Percentiles rank a stretch among this genome's conserved stretches.
Conservation (phyloP, 1,140 invertebrate genomes). For the Metaphire vulgaris region DNA sequence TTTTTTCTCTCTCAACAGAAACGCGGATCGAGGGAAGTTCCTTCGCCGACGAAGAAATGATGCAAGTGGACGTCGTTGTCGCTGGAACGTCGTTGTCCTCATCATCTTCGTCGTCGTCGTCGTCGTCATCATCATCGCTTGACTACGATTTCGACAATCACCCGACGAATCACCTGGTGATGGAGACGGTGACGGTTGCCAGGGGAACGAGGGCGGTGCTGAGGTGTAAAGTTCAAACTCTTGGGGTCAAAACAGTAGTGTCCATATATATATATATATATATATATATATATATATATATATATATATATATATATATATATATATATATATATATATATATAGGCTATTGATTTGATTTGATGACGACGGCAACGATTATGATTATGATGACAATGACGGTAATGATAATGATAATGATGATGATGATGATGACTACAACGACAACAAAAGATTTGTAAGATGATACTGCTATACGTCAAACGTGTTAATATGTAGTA, state of each 20-base stretch:
- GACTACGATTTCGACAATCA: background rate
- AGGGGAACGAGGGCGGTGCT: background rate
- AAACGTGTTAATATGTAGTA: too few relatives aligned
- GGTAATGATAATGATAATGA: too few relatives aligned
- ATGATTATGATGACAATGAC: too few relatives aligned
- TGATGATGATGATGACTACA: too few relatives aligned
- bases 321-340: background rate
- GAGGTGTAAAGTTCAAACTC: background rate
- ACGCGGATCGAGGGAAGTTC: too few relatives aligned
- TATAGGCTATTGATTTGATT: background rate
- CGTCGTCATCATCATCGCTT: background rate
- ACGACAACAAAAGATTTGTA: too few relatives aligned
- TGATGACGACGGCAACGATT: too few relatives aligned
- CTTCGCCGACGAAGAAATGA: too few relatives aligned
- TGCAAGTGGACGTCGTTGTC: too few relatives aligned
- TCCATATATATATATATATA: background rate
- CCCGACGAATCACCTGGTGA: background rate
- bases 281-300: background rate
- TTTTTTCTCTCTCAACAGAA: too few relatives aligned
- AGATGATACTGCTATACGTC: too few relatives aligned
- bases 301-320: background rate
- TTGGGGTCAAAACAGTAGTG: background rate
- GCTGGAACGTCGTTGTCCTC: too few relatives aligned
- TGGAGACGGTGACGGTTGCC: background rate
- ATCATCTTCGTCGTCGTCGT: background rate